Base-by-base conservation (phyloP, 2,888 invertebrate species). In the Stramonita haemastoma region DNA sequence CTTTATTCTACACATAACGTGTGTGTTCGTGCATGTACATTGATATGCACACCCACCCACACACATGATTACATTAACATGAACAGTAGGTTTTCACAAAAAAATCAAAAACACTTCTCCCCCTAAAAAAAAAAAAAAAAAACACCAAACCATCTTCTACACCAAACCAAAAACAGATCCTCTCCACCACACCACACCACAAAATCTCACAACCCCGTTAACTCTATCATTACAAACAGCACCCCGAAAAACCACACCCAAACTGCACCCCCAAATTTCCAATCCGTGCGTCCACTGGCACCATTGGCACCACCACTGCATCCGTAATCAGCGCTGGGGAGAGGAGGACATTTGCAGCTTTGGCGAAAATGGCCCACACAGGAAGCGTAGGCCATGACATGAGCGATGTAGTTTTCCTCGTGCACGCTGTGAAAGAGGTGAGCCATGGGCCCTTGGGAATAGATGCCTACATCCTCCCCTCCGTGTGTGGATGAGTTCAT, bases 321-420 rank as follows among this genome's bases (percentile, higher is more conserved):
- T 8, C 8, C 46, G 2, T 46, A 8, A 2, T 8, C 46, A 46
- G 46, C 4, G 46, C 19, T 17, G 66, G 81, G 81, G 8, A 26
- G 34, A 4, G 79, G 81, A 6, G 88, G 56, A 36, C 85, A 73
- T 0, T 19, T 85, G n/a, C 32, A n/a, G 22, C 46, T n/a, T n/a
- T 36, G 70, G 36, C n/a, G 83, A 46, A 60, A 85, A 26, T 66
- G 66, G 26, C 81, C 86, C 22, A 83, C 81, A 95, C 97, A 97
- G 0, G 98, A 97, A 0, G 98, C 98, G 95, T 98, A 98, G 0
- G 97, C 97, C 92, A 98, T 97, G 0, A 97, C 98, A 95, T 98
- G 97, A 36, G 98, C 98, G 11, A 99, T 98, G 95, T 98, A 98
- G 94, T 97, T 97, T 95, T 99, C 98, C 95, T 99, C 99, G 95